Conservation (phyloP, 2,113 vertebrate genomes). For the Brachionichthys hirsutus region DNA sequence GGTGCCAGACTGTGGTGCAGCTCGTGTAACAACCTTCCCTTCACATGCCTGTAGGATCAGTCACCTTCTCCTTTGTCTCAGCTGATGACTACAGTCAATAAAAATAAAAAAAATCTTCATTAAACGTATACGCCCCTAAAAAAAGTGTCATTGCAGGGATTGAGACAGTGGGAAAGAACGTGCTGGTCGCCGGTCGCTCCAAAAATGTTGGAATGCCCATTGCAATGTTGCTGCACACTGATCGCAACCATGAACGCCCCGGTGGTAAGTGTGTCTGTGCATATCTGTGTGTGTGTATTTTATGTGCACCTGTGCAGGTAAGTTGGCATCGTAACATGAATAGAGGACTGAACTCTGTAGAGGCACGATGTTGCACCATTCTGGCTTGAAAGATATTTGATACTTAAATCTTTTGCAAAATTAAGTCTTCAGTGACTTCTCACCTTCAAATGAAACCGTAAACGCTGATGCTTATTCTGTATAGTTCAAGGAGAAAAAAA, state of each 20-base stretch:
- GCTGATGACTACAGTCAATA: not conserved
- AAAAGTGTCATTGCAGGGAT: conserved; percentile 80
- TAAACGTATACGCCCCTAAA: not conserved
- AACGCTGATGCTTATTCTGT: conserved; percentile 18
- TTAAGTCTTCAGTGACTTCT: conserved; percentile 5
- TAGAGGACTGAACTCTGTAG: not conserved
- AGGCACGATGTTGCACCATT: conserved; percentile 37
- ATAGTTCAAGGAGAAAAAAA: conserved; percentile 8
- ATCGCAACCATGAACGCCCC: conserved; percentile 86
- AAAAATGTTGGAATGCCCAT: conserved; percentile 96
- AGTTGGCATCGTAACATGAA: not conserved
- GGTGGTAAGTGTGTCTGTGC: conserved; percentile 79
- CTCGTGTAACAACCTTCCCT: not conserved
- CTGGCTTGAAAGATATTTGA: conserved; percentile 16
- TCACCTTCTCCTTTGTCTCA: not conserved
- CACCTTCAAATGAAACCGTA: conserved; percentile 29
- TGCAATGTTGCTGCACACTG: conserved; percentile 88
- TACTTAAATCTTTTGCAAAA: conserved; percentile 4
- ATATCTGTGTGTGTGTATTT: conserved; percentile 2
- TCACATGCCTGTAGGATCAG: conserved; percentile 9
- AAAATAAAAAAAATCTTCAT: not conserved
- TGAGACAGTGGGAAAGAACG: conserved; percentile 89
- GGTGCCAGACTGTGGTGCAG: conserved; percentile 15
- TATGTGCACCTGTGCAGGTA: not conserved
- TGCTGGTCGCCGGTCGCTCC: conserved; percentile 89